These are phyloP conservation scores for Sminthurinus aureus DNA, from an alignment of 2,888 invertebrate genomes.

Conservation along the genomic window DNA sequence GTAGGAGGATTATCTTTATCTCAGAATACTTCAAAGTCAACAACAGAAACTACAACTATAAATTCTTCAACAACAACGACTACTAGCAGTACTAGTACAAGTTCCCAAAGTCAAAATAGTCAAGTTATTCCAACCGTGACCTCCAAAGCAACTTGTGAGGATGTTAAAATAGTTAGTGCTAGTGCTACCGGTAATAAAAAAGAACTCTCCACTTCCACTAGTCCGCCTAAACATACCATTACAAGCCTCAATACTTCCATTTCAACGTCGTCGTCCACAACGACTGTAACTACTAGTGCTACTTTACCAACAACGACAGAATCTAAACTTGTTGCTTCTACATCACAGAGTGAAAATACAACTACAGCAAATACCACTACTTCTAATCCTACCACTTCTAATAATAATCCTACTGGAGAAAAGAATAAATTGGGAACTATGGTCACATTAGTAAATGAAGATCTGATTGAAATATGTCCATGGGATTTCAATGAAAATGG, in stretches of 20 bases:
- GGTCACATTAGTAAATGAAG: constrained; percentile 59
- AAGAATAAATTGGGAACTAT: constrained; percentile 38
- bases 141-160: constrained; percentile 16
- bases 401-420: not conserved
- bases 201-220: constrained; percentile 26
- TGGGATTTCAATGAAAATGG: constrained; percentile 75
- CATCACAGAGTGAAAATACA: not conserved
- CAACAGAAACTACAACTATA: constrained; percentile 9
- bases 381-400: not conserved
- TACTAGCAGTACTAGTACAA: not conserved
- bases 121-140: not conserved
- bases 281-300: too few species aligned
- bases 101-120: constrained; percentile 6
- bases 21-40: not conserved
- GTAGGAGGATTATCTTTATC: not conserved
- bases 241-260: constrained; percentile 12
- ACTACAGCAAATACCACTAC: constrained; percentile 10
- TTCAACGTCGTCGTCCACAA: not conserved
- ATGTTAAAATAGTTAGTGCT: not conserved
- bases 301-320: not conserved
- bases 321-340: not conserved
- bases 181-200: constrained; percentile 3
- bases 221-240: constrained; percentile 30
- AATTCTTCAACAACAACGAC: constrained; percentile 32
- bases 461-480: constrained; percentile 86